Base-by-base conservation (phyloP, 2,888 invertebrate genomes). In the Hyalella azteca region DNA sequence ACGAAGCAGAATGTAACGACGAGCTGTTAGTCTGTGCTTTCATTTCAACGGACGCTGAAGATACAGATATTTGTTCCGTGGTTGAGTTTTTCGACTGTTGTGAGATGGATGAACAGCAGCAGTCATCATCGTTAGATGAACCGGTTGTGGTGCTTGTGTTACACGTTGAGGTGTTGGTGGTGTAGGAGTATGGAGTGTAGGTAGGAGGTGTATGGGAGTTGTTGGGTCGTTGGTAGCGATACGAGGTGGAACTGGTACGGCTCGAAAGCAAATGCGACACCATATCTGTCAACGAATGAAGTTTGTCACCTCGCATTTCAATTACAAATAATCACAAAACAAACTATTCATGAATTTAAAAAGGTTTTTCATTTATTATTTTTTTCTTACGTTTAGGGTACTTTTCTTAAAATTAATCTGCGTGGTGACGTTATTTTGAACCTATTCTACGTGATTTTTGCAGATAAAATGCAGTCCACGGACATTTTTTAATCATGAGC, bases 151-250 rank as follows among this genome's bases (percentile, higher is more conserved):
- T 50, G 41, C 22, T 78, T 11, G 78, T 78, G n/a, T 45, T 60
- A 22, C 26, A 45, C 39, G 79, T 76, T n/a, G 75, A 54, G 76
- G 75, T 48, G 41, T 80, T 40, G 60, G 77, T 66, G 76, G 79
- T 54, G 81, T 79, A 78, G 66, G 82, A 82, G 81, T 84, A 84
- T 9, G 84, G 84, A 13, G 84, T 84, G 81, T 84, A 84, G 45
- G 77, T 66, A 15, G 84, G 81, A 15, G 82, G 84, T 39, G 82
- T 84, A 79, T 84, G 82, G 60, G 82, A 80, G 79, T 84, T 84
- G 78, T 80, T 29, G 22, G 84, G 84, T 1, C 84, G 49, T 49
- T 84, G 81, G 79, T 84, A 84, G 7, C 84, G 54, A 73, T 79
- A 82, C 22, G 81, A 78, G 13, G 82, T 66, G 49, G 81, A 59